Percentiles rank a stretch among this genome's conserved stretches.
Evolutionary conservation across 2,888 invertebrate species (phyloP).

Genomic region (Pachliopta kotzebuea): DNA sequence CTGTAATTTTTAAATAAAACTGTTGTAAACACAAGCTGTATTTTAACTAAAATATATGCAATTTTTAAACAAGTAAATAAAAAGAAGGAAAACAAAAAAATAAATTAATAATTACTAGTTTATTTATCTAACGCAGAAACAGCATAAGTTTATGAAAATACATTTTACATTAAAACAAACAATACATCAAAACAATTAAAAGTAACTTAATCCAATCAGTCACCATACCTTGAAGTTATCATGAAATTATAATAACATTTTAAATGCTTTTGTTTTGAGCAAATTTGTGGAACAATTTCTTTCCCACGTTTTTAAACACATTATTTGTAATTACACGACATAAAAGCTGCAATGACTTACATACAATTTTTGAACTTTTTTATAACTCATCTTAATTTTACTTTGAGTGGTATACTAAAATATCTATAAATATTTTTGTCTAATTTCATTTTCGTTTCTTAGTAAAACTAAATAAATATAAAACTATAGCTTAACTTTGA

Average conservation of each 20-base stretch:
- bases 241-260: conserved; percentile 30
- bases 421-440: not conserved
- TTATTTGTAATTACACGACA: not conserved
- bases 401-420: not conserved
- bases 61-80: not conserved
- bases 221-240: conserved; percentile 20
- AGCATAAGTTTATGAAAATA: conserved; percentile 7
- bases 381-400: not conserved
- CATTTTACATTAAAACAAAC: conserved; percentile 20
- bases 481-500: not conserved
- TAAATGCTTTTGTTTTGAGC: conserved; percentile 32
- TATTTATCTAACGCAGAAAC: conserved; percentile 1
- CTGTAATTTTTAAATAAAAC: not conserved
- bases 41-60: not conserved
- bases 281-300: conserved; percentile 21
- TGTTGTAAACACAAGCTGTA: not conserved
- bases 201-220: conserved; percentile 27
- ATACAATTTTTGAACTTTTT: not conserved
- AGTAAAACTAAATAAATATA: not conserved
- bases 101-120: not conserved
- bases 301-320: conserved; percentile 10
- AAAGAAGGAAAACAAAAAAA: not conserved
- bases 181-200: conserved; percentile 26
- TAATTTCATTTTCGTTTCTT: not conserved
- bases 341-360: not conserved